Conservation (phyloP, 2,113 vertebrate genomes). For the Cyanistes caeruleus region DNA sequence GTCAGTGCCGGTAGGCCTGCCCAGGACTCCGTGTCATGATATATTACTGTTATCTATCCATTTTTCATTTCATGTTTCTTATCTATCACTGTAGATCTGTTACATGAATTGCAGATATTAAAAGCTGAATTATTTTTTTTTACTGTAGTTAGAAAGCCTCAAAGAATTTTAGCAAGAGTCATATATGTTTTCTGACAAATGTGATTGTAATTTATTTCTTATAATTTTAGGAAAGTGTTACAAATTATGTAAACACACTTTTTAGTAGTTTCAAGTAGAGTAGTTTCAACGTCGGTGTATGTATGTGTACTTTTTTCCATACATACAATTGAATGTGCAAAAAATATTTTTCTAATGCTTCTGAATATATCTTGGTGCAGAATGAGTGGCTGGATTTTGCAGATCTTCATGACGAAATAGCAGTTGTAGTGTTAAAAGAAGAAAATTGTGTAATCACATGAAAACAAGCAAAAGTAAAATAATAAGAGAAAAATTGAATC, state of each 20-base stretch:
- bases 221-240: neutral
- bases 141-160: neutral
- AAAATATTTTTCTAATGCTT: conserved; percentile 49
- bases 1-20: neutral
- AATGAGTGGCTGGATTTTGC: neutral
- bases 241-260: neutral
- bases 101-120: neutral
- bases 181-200: neutral
- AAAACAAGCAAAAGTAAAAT: neutral
- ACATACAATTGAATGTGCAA: neutral
- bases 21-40: rapidly evolving
- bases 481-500: neutral
- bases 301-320: neutral
- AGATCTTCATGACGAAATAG: neutral
- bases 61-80: neutral
- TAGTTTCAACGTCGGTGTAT: neutral
- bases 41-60: neutral
- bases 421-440: neutral
- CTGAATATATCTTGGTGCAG: neutral
- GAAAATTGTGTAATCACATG: neutral
- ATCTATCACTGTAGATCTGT: neutral
- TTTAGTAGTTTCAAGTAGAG: neutral
- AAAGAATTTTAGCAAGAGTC: neutral
- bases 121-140: neutral
- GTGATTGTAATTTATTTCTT: neutral